These are phyloP conservation scores for Julus scanicus DNA, from an alignment of 2,888 invertebrate species.

Conservation along the genomic window DNA sequence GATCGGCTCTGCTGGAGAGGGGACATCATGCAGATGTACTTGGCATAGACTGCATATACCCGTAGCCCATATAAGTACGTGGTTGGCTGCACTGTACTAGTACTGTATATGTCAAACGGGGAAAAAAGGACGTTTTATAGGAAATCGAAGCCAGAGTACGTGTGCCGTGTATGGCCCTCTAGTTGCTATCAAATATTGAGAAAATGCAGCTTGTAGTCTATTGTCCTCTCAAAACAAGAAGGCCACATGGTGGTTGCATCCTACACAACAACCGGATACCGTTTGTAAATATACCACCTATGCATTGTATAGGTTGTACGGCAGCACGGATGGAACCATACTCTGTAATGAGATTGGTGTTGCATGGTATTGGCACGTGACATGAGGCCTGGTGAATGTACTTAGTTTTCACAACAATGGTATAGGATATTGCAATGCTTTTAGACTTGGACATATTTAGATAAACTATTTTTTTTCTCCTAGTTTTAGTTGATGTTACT, in stretches of 20 bases:
- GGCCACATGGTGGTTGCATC: conserved; percentile 33
- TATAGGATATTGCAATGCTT: no score
- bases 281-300: neutral
- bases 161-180: neutral
- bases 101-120: neutral
- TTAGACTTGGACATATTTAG: no score
- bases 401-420: no score
- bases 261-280: neutral
- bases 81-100: neutral
- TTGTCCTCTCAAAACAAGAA: neutral
- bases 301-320: neutral
- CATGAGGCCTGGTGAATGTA: neutral
- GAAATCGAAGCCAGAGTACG: conserved; percentile 7
- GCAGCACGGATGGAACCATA: neutral
- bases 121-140: neutral
- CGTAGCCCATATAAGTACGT: conserved; percentile 23
- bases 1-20: conserved; percentile 33
- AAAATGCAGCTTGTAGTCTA: neutral
- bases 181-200: conserved; percentile 15
- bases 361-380: neutral
- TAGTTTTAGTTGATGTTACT: no score
- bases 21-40: conserved; percentile 26
- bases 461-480: no score
- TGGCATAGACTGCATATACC: neutral
- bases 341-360: neutral